Base-by-base conservation (phyloP, 2,888 invertebrate species). In the Drosophila formosana region DNA sequence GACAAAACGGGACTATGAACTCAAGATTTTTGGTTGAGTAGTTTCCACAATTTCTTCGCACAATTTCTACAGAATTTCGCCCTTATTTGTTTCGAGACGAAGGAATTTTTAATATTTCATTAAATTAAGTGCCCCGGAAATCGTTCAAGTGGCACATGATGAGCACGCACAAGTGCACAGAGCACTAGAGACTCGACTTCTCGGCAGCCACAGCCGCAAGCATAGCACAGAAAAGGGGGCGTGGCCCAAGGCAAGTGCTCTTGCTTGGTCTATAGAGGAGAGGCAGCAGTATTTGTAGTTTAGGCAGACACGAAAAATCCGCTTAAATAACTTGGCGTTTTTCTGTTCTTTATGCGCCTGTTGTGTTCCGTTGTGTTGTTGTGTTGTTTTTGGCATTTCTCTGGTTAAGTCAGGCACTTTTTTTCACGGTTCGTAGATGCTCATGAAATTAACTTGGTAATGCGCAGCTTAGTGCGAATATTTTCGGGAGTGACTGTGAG, bases 41-140 rank as follows among this genome's bases (percentile, higher is more conserved):
- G 66, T 66, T 70, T 65, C 32, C 23, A 56, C 46, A 67, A 56
- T 56, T 77, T 45, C 45, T 45, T 9, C 28, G 23, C 51, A 11
- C 43, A n/a, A 13, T 46, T 67, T 65, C 47, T 7, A 53, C n/a
- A 37, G n/a, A 37, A 37, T 37, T 37, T 37, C 25, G 34, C 32
- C 11, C 25, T 6, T 32, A 4, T 26, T 37, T 28, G 25, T 26
- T 18, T 18, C 5, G 18, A 18, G 5, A n/a, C 30, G 5, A 8
- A 78, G 68, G 91, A 91, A 90, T 90, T 91, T 91, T 91, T 91
- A 91, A 91, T 91, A 91, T 91, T 91, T 91, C 91, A 91, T 91
- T 91, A 90, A 91, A 91, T 91, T 90, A 90, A 91, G 91, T 91
- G 89, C 86, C 86, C 73, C 61, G 76, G 66, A 89, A 85, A 87